Conservation (phyloP, 1,140 invertebrate species). For the Aphelinus atriplicis region DNA sequence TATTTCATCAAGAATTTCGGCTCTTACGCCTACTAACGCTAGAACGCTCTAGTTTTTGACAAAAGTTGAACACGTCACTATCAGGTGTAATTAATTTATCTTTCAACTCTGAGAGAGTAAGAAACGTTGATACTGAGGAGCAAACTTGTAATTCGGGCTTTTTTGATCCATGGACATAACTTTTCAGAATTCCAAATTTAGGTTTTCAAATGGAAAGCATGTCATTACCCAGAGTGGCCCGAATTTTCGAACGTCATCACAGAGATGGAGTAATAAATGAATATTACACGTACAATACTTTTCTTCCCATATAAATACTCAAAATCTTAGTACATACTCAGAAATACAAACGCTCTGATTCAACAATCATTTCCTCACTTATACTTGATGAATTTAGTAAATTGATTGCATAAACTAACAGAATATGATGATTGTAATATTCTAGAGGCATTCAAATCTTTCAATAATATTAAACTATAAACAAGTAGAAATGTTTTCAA, state of each 20-base stretch:
- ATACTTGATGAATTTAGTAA: too few species aligned
- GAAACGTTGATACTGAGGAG: too few species aligned
- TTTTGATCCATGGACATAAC: conserved; percentile 1
- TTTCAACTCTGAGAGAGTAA: too few species aligned
- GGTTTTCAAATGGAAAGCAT: conserved; percentile 11
- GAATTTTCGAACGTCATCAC: not conserved
- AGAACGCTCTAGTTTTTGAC: too few species aligned
- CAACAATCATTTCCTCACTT: too few species aligned
- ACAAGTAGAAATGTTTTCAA: conserved; percentile 38
- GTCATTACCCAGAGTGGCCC: not conserved
- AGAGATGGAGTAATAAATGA: not conserved
- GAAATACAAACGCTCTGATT: too few species aligned
- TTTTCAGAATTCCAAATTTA: conserved; percentile 11
- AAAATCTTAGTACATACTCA: too few species aligned
- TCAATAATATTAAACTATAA: conserved; percentile 38
- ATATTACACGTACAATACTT: not conserved
- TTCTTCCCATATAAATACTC: too few species aligned
- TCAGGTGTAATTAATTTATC: too few species aligned
- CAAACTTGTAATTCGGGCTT: conserved; percentile 9
- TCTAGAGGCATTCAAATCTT: conserved; percentile 20
- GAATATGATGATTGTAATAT: conserved; percentile 43
- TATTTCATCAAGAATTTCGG: too few species aligned
- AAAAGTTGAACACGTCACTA: too few species aligned
- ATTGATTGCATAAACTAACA: conserved; percentile 16
- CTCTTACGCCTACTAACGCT: too few species aligned